These are phyloP conservation scores for Euzetes globulus DNA, from an alignment of 2,888 invertebrate genomes.

Conservation along the genomic window DNA sequence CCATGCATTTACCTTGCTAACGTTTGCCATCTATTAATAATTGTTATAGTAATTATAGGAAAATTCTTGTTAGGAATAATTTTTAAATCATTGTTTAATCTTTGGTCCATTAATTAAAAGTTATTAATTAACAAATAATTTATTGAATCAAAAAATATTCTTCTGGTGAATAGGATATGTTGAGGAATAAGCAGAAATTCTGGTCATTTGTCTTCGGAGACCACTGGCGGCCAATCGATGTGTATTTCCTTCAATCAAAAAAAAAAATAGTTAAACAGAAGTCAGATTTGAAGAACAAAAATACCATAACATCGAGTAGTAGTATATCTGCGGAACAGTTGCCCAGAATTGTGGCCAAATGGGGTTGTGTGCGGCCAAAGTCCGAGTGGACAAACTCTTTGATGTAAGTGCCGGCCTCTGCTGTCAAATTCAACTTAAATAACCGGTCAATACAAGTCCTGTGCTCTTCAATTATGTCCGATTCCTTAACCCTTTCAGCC, in stretches of 20 bases:
- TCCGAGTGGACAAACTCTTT: slow-evolving; percentile 98
- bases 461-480: background rate
- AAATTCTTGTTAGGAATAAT: too few species aligned
- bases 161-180: too few species aligned
- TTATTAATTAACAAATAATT: too few species aligned
- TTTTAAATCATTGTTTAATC: too few species aligned
- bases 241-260: slow-evolving; percentile 24
- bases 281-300: background rate
- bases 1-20: too few species aligned
- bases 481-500: background rate
- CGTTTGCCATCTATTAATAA: too few species aligned
- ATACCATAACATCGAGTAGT: slow-evolving; percentile 58
- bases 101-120: too few species aligned
- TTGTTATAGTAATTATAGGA: too few species aligned
- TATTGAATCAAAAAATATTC: too few species aligned
- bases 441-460: background rate
- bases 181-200: too few species aligned
- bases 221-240: slow-evolving; percentile 24
- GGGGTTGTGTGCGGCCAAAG: slow-evolving; percentile 77
- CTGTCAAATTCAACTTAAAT: slow-evolving; percentile 47
- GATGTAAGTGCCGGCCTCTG: slow-evolving; percentile 85
- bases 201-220: background rate
- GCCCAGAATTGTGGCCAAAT: slow-evolving; percentile 61
- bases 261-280: background rate
- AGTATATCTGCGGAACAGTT: slow-evolving; percentile 65